These are phyloP conservation scores for Kradibia gibbosae DNA, from an alignment of 1,140 invertebrate species.

Conservation along the genomic window DNA sequence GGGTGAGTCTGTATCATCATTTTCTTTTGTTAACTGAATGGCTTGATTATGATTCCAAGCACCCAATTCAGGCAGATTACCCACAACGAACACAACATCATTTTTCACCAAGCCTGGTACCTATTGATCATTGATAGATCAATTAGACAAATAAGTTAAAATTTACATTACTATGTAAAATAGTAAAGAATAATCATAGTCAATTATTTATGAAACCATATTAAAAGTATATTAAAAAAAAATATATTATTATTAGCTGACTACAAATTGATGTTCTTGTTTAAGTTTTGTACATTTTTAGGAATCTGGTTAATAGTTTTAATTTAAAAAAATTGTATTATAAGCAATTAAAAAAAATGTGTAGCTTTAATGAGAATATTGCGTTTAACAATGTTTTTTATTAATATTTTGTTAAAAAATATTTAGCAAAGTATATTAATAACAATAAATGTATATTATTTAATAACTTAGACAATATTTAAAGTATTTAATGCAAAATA, in stretches of 20 bases:
- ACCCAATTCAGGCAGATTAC: slow-evolving; percentile 69
- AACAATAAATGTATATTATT: too few relatives aligned
- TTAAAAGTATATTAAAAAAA: not conserved
- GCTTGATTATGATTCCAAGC: slow-evolving; percentile 71
- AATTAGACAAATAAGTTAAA: not conserved
- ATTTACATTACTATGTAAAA: not conserved
- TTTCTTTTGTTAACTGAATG: slow-evolving; percentile 66
- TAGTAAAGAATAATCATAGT: not conserved
- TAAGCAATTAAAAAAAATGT: too few relatives aligned
- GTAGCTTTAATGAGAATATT: too few relatives aligned
- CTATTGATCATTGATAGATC: slow-evolving; percentile 52
- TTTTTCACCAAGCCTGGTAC: slow-evolving; percentile 67
- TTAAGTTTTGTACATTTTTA: not conserved
- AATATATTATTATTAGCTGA: not conserved
- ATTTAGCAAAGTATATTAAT: too few relatives aligned
- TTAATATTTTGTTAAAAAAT: too few relatives aligned
- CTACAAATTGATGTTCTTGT: not conserved
- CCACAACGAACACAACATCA: slow-evolving; percentile 69
- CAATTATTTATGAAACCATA: not conserved
- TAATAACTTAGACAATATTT: too few relatives aligned
- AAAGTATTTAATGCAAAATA: too few relatives aligned
- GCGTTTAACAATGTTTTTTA: too few relatives aligned
- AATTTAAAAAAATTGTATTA: too few relatives aligned
- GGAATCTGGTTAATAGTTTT: too few relatives aligned
- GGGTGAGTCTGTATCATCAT: slow-evolving; percentile 57